These are phyloP conservation scores for Alitta virens DNA, from an alignment of 2,888 invertebrate genomes.

Conservation along the genomic window DNA sequence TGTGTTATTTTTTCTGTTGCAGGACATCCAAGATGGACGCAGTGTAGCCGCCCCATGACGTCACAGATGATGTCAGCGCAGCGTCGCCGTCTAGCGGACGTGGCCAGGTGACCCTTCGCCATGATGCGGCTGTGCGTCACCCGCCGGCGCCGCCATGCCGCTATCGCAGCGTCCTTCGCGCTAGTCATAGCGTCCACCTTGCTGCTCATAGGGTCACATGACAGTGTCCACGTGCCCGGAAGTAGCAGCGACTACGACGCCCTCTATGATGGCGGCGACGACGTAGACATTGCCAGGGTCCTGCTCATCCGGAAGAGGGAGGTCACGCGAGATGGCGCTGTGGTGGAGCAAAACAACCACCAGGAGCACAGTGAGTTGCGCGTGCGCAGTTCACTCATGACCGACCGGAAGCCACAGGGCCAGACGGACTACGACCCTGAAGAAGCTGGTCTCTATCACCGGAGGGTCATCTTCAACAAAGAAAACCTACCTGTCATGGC, in stretches of 20 bases:
- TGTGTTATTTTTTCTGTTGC: not conserved
- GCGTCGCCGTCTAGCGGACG: not conserved
- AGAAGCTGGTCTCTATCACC: not conserved
- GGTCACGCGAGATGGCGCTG: not conserved
- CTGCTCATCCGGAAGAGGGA: not conserved
- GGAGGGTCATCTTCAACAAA: not conserved
- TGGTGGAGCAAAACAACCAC: constrained; percentile 1
- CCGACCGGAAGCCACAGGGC: not conserved
- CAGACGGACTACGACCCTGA: not conserved
- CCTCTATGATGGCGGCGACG: constrained; percentile 3
- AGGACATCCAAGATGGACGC: not conserved
- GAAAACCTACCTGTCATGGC: not conserved
- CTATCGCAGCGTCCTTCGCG: not conserved
- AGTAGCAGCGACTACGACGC: constrained; percentile 4
- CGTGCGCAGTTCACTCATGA: not conserved
- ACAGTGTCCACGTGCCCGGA: not conserved
- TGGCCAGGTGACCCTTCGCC: not conserved
- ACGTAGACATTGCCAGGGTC: constrained; percentile 2
- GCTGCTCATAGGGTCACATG: not conserved
- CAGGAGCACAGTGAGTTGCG: too few species aligned
- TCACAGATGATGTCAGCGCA: too few species aligned
- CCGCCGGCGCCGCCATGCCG: not conserved
- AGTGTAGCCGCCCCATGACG: not conserved
- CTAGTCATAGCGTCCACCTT: not conserved
- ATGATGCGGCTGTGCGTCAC: constrained; percentile 7